phyloP scores from a whole-genome alignment of 2,113 vertebrate genomes.

The Atlantisia rogersi region DNA sequence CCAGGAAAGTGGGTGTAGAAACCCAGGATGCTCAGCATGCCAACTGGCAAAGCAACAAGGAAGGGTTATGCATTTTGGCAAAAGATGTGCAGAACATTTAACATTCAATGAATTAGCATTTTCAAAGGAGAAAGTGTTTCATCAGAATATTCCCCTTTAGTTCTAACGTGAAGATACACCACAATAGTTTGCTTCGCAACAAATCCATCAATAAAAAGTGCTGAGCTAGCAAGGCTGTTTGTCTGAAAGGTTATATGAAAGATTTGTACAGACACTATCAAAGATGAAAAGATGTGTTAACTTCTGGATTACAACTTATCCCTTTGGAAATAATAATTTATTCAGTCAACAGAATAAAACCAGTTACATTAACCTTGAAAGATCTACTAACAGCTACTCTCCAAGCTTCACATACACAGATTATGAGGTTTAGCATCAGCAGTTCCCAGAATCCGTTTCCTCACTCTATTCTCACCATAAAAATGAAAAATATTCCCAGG shows the following conservation, averaged over 20 bases:
- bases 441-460: neutral
- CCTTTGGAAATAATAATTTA: slow-evolving; percentile 56
- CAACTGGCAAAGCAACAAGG: neutral
- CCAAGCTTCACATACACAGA: neutral
- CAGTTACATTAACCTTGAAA: slow-evolving; percentile 42
- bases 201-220: neutral
- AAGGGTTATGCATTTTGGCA: neutral
- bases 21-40: neutral
- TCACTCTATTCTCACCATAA: neutral
- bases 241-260: neutral
- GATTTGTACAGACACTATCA: slow-evolving; percentile 6
- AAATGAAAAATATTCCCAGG: neutral
- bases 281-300: slow-evolving; percentile 28
- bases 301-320: slow-evolving; percentile 51
- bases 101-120: neutral
- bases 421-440: neutral
- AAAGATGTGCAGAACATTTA: neutral
- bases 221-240: slow-evolving; percentile 14
- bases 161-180: neutral
- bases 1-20: neutral
- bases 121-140: neutral
- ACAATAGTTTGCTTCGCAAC: neutral
- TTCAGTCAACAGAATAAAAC: slow-evolving; percentile 46
- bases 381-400: neutral
- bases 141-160: neutral